Conservation (phyloP, 2,888 invertebrate species). For the Mylabris sibirica region DNA sequence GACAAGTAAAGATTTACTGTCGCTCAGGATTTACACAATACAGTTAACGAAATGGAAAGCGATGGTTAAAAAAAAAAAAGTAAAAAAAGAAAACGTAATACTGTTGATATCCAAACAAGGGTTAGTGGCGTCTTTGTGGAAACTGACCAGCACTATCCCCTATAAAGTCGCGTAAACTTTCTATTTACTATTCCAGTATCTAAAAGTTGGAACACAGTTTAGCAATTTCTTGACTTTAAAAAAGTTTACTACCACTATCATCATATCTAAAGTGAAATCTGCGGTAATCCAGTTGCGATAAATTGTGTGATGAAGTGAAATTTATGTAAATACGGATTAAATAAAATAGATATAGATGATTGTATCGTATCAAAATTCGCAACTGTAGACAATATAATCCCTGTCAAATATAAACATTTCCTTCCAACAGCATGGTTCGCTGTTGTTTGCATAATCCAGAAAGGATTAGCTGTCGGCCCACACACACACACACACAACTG, state of each 20-base stretch:
- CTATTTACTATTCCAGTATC: not conserved
- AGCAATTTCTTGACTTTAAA: not conserved
- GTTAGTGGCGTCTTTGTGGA: not conserved
- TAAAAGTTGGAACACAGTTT: not conserved
- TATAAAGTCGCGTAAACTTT: not conserved
- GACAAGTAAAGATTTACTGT: conserved; percentile 26
- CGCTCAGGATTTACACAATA: conserved; percentile 25
- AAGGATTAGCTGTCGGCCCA: conserved; percentile 46
- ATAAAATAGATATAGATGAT: conserved; percentile 45
- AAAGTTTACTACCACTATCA: not conserved
- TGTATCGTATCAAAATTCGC: conserved; percentile 50
- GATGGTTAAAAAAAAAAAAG: conserved; percentile 12
- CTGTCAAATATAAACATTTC: conserved; percentile 50
- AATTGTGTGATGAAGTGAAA: conserved; percentile 49
- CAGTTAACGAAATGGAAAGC: conserved; percentile 20
- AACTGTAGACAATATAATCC: conserved; percentile 51
- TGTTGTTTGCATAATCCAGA: conserved; percentile 50
- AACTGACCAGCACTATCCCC: not conserved
- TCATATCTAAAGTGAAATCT: conserved; percentile 29
- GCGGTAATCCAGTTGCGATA: conserved; percentile 39
- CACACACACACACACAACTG: conserved; percentile 42
- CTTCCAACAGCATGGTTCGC: conserved; percentile 40
- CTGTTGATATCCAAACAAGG: not conserved
- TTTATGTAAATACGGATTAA: conserved; percentile 57
- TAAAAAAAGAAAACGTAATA: conserved; percentile 12